These are phyloP conservation scores for Thecocarcelia acutangulata DNA, from an alignment of 2,888 invertebrate species.

Conservation along the genomic window DNA sequence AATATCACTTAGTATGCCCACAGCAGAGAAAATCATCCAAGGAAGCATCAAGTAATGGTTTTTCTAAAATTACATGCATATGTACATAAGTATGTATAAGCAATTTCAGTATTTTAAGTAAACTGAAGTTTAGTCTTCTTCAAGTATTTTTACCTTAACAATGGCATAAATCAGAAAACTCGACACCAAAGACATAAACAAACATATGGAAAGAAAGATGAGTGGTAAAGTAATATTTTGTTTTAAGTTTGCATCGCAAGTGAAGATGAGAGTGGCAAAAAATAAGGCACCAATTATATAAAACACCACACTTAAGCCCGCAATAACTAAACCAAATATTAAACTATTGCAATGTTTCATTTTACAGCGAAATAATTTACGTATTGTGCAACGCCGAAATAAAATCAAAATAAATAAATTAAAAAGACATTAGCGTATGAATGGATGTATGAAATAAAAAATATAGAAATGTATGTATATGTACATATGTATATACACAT, in stretches of 20 bases:
- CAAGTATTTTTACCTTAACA: conserved; percentile 31
- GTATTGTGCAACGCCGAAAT: not conserved
- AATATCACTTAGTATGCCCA: conserved; percentile 41
- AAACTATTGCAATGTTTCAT: conserved; percentile 45
- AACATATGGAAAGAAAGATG: conserved; percentile 21
- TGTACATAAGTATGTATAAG: too few relatives aligned
- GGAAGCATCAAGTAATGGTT: conserved; percentile 25
- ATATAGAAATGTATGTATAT: not conserved
- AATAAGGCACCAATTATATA: conserved; percentile 35
- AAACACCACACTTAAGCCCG: conserved; percentile 39
- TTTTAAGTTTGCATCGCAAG: not conserved
- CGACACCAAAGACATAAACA: conserved; percentile 38
- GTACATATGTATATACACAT: not conserved
- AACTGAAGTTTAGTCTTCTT: not conserved
- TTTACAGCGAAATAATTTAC: not conserved
- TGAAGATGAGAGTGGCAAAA: conserved; percentile 17
- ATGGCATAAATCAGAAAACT: conserved; percentile 42
- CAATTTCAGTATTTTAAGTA: not conserved
- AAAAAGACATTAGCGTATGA: not conserved
- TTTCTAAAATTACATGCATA: conserved; percentile 27
- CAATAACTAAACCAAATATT: conserved; percentile 37
- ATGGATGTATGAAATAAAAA: not conserved
- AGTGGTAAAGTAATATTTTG: conserved; percentile 12
- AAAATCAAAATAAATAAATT: conserved; percentile 1
- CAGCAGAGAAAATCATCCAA: conserved; percentile 22